Evolutionary conservation across 2,888 invertebrate genomes (phyloP), one percentile per base, ranked within the genome.

Genomic region (Dicranocentrus wangi): DNA sequence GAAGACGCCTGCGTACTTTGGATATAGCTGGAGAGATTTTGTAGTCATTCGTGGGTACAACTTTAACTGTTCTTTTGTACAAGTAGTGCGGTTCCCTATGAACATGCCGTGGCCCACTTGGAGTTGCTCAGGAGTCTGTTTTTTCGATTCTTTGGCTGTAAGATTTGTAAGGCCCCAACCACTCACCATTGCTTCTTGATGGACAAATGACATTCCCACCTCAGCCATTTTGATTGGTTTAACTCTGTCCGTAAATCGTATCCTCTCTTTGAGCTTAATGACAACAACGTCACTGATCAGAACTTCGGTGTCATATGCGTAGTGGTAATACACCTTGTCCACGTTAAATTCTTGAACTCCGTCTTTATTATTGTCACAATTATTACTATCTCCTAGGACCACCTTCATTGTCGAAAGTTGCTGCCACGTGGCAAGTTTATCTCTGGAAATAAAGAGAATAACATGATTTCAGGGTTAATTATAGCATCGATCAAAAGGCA

Each of bases 81-180:
- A 85, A 0, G 53, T 17, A 7, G 28, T 75, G n/a, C 39, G 23
- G 53, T 84, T 85, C 21, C 76, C 65, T n/a, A 85, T 76, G 8
- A 71, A 55, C 47, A 85, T 71, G 3, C 61, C n/a, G 39, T 39
- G 39, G 39, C n/a, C 39, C 39, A 39, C 39, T 39, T 83, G 82
- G 0, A 85, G 73, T 21, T 72, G 76, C 1, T 79, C 58, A 7
- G 84, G 84, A n/a, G n/a, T n/a, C n/a, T n/a, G n/a, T n/a, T n/a
- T n/a, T n/a, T n/a, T n/a, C n/a, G n/a, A 13, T 15, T 55, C 60
- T n/a, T 5, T 25, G 5, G 42, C 19, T 1, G 82, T 83, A 2
- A 84, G 19, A 42, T 85, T 83, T 10, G 77, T 83, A 15, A 77
- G 32, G 2, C 85, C 85, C 84, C 83, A 85, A 10, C 66, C 79